A percentile compares a stretch with the other conserved stretches of the same genome.
Conservation (phyloP, 2,797 vertebrate genomes). For the Pitangus sulphuratus region DNA sequence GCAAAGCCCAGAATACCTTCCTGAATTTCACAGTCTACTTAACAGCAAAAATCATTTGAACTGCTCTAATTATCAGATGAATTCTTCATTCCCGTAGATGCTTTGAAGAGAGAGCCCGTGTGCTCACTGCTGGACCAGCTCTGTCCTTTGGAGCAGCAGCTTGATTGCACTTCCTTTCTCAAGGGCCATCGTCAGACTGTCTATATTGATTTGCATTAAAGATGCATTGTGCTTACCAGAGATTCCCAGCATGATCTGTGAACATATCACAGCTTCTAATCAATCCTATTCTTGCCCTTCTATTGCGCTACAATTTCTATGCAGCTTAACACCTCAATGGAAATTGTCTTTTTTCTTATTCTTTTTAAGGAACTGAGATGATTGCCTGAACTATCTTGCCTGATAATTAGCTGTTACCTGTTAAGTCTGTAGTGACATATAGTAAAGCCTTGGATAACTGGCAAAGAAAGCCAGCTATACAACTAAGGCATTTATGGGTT, state of each 20-base stretch:
- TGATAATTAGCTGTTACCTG: conserved; percentile 7
- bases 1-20: conserved; percentile 5
- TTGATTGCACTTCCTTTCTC: conserved; percentile 63
- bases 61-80: conserved; percentile 24
- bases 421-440: not conserved
- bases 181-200: conserved; percentile 33
- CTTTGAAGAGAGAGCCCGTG: not conserved
- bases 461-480: not conserved
- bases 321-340: conserved; percentile 3
- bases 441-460: not conserved
- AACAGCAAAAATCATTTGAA: conserved; percentile 39
- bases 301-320: not conserved
- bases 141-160: not conserved
- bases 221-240: conserved; percentile 60
- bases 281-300: conserved; percentile 65
- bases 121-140: not conserved
- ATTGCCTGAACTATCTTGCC: not conserved
- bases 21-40: conserved; percentile 53
- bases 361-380: not conserved
- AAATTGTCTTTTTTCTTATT: not conserved
- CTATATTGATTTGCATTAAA: conserved; percentile 63
- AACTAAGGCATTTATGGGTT: not conserved
- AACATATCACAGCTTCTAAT: conserved; percentile 60
- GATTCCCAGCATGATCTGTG: conserved; percentile 52
- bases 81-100: not conserved